Conservation (phyloP, 2,888 invertebrate genomes). For the Liopterus haemorrhoidalis region DNA sequence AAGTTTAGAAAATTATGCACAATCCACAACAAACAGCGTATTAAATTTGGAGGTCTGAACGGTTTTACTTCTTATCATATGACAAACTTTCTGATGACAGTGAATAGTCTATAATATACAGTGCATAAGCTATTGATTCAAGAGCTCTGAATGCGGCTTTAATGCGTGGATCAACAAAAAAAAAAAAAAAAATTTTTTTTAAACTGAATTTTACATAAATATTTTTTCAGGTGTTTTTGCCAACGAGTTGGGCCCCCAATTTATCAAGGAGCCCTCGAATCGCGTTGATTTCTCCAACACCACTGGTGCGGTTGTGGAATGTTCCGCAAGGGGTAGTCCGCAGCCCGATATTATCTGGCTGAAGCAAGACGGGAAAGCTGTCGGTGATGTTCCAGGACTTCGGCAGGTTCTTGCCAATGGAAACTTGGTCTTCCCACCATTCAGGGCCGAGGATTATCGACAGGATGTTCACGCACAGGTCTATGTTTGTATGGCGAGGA, state of each 20-base stretch:
- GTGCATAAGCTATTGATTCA: too few relatives aligned
- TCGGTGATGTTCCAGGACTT: constrained; percentile 84
- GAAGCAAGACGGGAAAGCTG: constrained; percentile 81
- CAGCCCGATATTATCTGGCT: constrained; percentile 91
- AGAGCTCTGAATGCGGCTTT: too few relatives aligned
- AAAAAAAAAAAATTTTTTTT: too few relatives aligned
- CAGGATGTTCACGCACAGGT: constrained; percentile 93
- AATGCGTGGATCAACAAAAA: too few relatives aligned
- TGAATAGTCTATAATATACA: too few relatives aligned
- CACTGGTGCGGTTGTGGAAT: constrained; percentile 87
- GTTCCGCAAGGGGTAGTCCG: constrained; percentile 85
- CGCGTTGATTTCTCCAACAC: constrained; percentile 92
- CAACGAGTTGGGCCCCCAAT: constrained; percentile 81
- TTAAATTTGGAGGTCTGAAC: too few relatives aligned
- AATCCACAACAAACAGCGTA: too few relatives aligned
- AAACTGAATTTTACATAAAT: too few relatives aligned
- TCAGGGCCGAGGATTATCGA: constrained; percentile 87
- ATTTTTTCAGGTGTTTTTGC: constrained; percentile 53
- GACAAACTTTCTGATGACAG: too few relatives aligned
- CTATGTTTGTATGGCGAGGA: constrained; percentile 86
- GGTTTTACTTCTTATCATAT: too few relatives aligned
- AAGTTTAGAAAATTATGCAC: too few relatives aligned
- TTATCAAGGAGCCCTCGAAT: constrained; percentile 86
- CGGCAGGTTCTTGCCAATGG: constrained; percentile 85
- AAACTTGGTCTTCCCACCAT: constrained; percentile 88